Conservation (phyloP, 2,888 invertebrate species). For the Trachelus iudaicus region DNA sequence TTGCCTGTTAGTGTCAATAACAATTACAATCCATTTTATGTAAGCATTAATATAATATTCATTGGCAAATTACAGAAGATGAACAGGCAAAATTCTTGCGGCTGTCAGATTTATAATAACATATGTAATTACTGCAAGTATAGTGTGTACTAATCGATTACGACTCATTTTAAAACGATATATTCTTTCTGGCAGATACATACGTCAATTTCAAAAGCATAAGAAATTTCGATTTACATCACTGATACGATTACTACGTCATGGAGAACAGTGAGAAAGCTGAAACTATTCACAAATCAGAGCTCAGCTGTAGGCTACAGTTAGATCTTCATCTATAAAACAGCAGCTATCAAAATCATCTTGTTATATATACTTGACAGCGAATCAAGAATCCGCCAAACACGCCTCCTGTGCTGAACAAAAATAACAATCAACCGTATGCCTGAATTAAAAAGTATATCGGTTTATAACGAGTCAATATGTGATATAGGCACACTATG, state of each 20-base stretch:
- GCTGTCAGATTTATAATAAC: constrained; percentile 20
- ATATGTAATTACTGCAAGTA: constrained; percentile 17
- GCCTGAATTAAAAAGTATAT: not conserved
- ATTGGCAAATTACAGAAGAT: not conserved
- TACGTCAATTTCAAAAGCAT: not conserved
- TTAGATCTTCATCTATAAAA: not conserved
- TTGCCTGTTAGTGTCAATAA: not conserved
- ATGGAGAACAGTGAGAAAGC: not conserved
- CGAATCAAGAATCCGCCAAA: not conserved
- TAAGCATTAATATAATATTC: not conserved
- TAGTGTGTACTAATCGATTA: constrained; percentile 29
- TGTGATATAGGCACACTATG: not conserved
- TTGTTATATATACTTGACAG: not conserved
- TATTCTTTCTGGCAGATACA: not conserved
- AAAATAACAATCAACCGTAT: not conserved
- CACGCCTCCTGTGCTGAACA: not conserved
- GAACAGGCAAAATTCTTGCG: constrained; percentile 38
- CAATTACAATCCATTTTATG: not conserved
- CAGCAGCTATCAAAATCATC: not conserved
- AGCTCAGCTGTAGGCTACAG: not conserved
- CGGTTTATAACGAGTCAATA: not conserved
- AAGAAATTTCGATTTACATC: not conserved
- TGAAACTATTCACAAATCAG: not conserved
- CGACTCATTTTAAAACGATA: constrained; percentile 2
- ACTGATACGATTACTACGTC: not conserved